Base-by-base conservation (phyloP, 2,888 invertebrate species). In the Ichneumoninae sp. region DNA sequence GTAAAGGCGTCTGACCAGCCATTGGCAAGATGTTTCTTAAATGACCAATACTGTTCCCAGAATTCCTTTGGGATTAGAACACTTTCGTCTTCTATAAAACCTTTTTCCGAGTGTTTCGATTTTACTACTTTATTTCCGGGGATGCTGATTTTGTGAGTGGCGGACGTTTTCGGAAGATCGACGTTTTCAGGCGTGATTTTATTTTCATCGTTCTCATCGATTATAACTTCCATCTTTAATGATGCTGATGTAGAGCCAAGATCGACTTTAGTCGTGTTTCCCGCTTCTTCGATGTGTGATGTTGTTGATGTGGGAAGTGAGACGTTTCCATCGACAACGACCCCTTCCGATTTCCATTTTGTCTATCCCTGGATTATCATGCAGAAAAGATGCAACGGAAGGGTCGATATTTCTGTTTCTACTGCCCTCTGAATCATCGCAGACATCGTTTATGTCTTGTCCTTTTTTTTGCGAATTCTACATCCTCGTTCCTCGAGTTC, bases 1-100 rank as follows among this genome's bases (percentile, higher is more conserved):
- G 66, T 19, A 10, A 76, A 65, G 7, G 50, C 52, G n/a, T 66
- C 75, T 4, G 66, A 30, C 75, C 75, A 76, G 3, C 75, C 66
- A 22, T 36, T 52, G 2, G 19, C 8, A 3, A 76, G 54, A 52
- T 2, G 19, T 19, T 33, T 26, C 0, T 52, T 19, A n/a, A 76
- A 76, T 2, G 50, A 36, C 75, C 65, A 76, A 54, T 26, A 66
- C 16, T 52, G n/a, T 33, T 66, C 50, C 66, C 75, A 76, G 19
- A 50, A 66, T 54, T 76, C 26, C 10, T 54, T 66, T 50, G 50
- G 75, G n/a, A 52, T 50, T 6, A 50, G 3, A 7, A 75, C 26
- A 30, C 52, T 75, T 19, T 33, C 19, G 19, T 62, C 65, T 19
- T 65, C 50, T 33, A 65, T 47, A 7, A 65, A 75, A 7, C 47